These are phyloP conservation scores for Stylophora pistillata DNA, from an alignment of 64 coral and sea anemone species.

Conservation along the genomic window DNA sequence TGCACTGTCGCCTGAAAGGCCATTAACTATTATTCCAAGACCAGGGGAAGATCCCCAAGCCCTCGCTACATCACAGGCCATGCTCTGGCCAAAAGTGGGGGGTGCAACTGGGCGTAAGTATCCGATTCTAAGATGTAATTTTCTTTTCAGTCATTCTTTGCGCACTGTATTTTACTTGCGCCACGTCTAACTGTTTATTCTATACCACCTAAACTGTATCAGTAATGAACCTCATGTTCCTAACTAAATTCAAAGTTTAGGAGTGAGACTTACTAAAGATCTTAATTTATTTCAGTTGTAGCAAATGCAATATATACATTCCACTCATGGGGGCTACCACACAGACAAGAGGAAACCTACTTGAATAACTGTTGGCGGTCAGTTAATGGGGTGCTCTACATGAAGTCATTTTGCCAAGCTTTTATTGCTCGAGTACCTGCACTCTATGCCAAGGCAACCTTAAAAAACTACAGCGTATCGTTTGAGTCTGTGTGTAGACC, in stretches of 20 bases:
- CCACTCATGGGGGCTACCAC: slow-evolving; percentile 66
- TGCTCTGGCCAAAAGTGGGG: not conserved
- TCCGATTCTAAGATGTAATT: too few species aligned
- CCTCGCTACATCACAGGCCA: not conserved
- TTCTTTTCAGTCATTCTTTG: too few species aligned
- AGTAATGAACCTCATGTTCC: too few species aligned
- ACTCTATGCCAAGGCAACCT: not conserved
- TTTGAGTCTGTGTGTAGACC: slow-evolving; percentile 78
- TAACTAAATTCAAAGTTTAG: not conserved
- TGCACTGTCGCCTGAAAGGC: not conserved
- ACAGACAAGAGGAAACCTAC: slow-evolving; percentile 35
- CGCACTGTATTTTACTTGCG: too few species aligned
- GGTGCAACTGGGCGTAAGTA: not conserved
- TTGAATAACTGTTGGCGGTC: not conserved
- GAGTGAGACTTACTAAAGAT: too few species aligned
- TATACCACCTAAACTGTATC: too few species aligned
- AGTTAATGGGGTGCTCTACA: not conserved
- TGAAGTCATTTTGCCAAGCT: slow-evolving; percentile 51
- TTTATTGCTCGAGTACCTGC: slow-evolving; percentile 45
- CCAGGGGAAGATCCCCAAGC: not conserved
- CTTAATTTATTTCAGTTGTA: not conserved
- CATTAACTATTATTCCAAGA: not conserved
- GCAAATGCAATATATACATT: slow-evolving; percentile 35
- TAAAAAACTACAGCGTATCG: slow-evolving; percentile 25
- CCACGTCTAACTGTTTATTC: too few species aligned